Base-by-base conservation (phyloP, 2,797 vertebrate species). In the Steatocranus sp. region DNA sequence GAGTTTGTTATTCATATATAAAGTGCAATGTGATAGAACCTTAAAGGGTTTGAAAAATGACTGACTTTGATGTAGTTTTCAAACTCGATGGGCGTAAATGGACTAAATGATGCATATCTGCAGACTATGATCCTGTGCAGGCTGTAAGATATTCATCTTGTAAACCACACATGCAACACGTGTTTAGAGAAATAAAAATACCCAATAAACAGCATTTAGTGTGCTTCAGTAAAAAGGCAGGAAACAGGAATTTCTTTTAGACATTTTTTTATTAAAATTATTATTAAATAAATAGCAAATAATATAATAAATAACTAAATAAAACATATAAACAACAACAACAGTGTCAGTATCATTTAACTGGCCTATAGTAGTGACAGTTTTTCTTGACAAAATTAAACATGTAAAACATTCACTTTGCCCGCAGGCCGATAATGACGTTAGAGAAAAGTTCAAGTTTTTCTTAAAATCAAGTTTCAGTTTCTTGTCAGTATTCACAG, bases 261-360 rank as follows among this genome's bases (percentile, higher is more conserved):
- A 75, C 5, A 76, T 34, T 70, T 86, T 84, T 88, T 94, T 87
- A 91, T 89, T 93, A 84, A 88, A 92, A 84, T 68, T 66, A 84
- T 54, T n/a, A 66, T 58, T 89, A 41, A 95, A 96, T 96, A 96
- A 95, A 95, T 95, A 96, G 83, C 86, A 95, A 93, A 93, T 93
- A 93, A 91, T 93, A 85, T 9, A 95, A 95, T 95, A 94, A 94
- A 94, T 94, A 94, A 82, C 87, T 88, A 94, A 93, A 94, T 93
- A 95, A 66, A 38, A 87, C 86, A 89, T 87, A 56, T 27, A 85
- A 48, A 49, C 15, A 51, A 51, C 50, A 15, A 86, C 70, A 75
- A 84, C 78, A 82, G 53, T 30, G 68, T 84, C 79, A 81, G 79
- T 86, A 86, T 89, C 50, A 87, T 87, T 74, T 86, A 11, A 15